phyloP scores from a whole-genome alignment of 2,113 vertebrate species.

The Lynx canadensis region DNA sequence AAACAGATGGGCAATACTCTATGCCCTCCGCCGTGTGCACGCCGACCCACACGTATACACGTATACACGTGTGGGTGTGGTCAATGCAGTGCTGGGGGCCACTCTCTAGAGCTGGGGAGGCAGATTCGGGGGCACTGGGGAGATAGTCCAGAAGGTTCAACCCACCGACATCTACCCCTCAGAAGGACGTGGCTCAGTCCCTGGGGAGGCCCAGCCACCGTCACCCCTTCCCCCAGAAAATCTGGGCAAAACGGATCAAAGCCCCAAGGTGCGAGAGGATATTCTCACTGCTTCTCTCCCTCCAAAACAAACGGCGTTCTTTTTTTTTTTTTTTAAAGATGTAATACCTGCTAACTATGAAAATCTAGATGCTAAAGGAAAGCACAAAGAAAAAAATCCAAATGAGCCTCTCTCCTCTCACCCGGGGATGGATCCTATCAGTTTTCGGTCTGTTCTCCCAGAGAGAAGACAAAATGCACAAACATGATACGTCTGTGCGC shows the following conservation, averaged over 20 bases:
- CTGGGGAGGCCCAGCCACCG: fast-evolving
- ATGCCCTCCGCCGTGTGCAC: background rate
- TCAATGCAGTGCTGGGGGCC: background rate
- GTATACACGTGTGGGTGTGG: background rate
- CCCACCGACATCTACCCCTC: background rate
- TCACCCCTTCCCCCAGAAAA: background rate
- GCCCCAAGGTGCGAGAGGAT: background rate
- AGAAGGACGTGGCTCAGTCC: background rate
- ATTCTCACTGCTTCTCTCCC: background rate
- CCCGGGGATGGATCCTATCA: no score
- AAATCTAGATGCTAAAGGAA: background rate
- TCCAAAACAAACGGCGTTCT: background rate
- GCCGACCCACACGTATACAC: fast-evolving
- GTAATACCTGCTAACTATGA: no score
- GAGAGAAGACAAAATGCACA: background rate
- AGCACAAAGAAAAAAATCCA: background rate
- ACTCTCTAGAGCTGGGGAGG: no score
- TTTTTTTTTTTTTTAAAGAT: background rate
- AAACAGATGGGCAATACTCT: background rate
- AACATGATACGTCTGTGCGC: fast-evolving
- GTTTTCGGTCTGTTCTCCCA: background rate
- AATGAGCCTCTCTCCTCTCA: background rate
- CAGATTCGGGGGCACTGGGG: fast-evolving
- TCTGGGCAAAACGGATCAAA: background rate
- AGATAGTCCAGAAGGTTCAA: background rate